Percentiles rank a stretch among this genome's conserved stretches.
Evolutionary conservation across 2,797 vertebrate species (phyloP).

Genomic region (Rhabdophis nuchalis): DNA sequence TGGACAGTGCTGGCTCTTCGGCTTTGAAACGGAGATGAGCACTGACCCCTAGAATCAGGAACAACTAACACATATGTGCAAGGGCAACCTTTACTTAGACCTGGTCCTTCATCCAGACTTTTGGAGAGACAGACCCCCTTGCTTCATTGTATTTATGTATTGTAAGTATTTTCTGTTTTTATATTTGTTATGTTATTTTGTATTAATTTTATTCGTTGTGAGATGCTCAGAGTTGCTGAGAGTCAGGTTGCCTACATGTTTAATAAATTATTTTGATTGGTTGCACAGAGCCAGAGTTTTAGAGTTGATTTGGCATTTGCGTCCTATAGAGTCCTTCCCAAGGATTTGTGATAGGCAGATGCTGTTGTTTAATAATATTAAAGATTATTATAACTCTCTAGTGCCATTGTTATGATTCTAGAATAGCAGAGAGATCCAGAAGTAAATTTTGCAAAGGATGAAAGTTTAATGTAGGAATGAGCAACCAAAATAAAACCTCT

Average conservation of each 20-base stretch:
- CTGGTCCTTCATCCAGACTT: not conserved
- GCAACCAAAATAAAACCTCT: conserved; percentile 5
- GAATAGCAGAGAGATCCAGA: not conserved
- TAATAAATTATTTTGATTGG: not conserved
- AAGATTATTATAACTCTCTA: not conserved
- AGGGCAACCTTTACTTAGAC: not conserved
- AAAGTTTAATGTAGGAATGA: not conserved
- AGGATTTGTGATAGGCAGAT: not conserved
- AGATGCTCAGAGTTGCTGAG: not conserved
- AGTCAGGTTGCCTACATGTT: not conserved
- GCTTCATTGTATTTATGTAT: not conserved
- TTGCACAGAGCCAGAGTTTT: not conserved
- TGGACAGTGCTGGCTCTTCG: no score
- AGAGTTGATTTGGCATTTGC: not conserved
- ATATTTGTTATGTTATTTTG: not conserved
- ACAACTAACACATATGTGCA: no score
- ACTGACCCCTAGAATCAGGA: no score
- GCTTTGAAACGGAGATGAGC: no score
- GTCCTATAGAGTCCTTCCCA: not conserved
- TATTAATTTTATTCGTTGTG: not conserved
- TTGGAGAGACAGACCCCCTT: not conserved
- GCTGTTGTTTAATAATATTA: not conserved
- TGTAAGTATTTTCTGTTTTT: not conserved
- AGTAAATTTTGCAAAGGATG: not conserved
- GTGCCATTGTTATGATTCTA: not conserved